Evolutionary conservation across 2,888 invertebrate species (phyloP).

Genomic region (Malacosoma neustria): DNA sequence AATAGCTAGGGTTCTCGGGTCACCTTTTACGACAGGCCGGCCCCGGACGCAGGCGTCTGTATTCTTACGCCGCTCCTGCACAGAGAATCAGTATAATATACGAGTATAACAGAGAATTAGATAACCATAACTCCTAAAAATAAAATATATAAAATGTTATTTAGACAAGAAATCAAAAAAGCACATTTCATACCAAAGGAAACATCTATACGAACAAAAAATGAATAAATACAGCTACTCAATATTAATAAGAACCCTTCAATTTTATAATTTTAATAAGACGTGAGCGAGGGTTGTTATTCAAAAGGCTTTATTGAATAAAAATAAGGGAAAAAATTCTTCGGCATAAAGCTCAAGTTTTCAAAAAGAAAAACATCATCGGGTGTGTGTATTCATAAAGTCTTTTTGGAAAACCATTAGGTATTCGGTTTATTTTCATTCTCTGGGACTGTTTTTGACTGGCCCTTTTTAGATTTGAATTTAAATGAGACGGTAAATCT

Average conservation of each 20-base stretch:
- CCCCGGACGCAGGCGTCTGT: too few species aligned
- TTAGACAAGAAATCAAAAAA: too few species aligned
- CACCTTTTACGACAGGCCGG: too few species aligned
- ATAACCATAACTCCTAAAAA: too few species aligned
- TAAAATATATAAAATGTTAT: too few species aligned
- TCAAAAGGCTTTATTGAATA: conserved; percentile 47
- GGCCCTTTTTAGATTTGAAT: not conserved
- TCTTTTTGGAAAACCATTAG: conserved; percentile 23
- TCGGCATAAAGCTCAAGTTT: conserved; percentile 28
- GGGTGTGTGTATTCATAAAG: conserved; percentile 29
- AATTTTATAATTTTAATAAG: conserved; percentile 41
- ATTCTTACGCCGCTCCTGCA: too few species aligned
- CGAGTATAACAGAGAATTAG: too few species aligned
- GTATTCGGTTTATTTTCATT: conserved; percentile 23
- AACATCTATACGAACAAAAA: too few species aligned
- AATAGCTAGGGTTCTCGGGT: too few species aligned
- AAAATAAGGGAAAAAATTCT: conserved; percentile 32
- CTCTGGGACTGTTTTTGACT: conserved; percentile 9
- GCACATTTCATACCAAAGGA: too few species aligned
- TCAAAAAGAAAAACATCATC: conserved; percentile 33
- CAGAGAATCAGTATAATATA: too few species aligned
- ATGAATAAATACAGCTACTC: not conserved
- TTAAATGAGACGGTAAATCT: not conserved
- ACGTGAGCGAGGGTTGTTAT: conserved; percentile 39
- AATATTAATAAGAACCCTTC: conserved; percentile 32